Evolutionary conservation across 2,797 vertebrate genomes (phyloP).

Genomic region (Melanogrammus aeglefinus): DNA sequence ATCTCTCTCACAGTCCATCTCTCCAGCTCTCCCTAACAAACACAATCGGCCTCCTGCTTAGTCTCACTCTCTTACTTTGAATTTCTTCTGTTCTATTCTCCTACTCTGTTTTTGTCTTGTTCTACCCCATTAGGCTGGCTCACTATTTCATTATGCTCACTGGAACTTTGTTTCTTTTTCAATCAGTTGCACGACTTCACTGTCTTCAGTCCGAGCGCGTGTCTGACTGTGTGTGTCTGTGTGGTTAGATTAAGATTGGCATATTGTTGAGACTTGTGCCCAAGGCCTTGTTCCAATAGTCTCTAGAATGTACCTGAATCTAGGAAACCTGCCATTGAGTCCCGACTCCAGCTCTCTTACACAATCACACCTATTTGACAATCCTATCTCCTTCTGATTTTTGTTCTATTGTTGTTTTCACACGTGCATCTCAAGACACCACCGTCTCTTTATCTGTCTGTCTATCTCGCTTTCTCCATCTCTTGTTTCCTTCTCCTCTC

Average conservation of each 20-base stretch:
- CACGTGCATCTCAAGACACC: no score
- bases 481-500: no score
- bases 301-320: background rate
- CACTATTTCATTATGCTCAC: background rate
- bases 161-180: background rate
- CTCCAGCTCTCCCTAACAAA: background rate
- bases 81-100: background rate
- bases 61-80: conserved; percentile 11
- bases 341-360: background rate
- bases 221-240: conserved; percentile 4
- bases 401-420: no score
- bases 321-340: background rate
- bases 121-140: background rate
- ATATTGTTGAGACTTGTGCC: background rate
- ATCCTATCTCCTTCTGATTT: background rate
- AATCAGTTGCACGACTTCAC: background rate
- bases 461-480: no score
- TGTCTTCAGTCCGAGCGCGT: conserved; percentile 37
- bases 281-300: background rate
- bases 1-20: conserved; percentile 27
- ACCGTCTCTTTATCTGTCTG: no score
- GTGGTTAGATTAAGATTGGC: background rate
- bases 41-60: background rate
- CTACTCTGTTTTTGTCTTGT: background rate
- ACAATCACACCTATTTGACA: background rate